A percentile compares a stretch with the other conserved stretches of the same genome.
Conservation (phyloP, 2,797 vertebrate genomes). For the Acrossocheilus fasciatus region DNA sequence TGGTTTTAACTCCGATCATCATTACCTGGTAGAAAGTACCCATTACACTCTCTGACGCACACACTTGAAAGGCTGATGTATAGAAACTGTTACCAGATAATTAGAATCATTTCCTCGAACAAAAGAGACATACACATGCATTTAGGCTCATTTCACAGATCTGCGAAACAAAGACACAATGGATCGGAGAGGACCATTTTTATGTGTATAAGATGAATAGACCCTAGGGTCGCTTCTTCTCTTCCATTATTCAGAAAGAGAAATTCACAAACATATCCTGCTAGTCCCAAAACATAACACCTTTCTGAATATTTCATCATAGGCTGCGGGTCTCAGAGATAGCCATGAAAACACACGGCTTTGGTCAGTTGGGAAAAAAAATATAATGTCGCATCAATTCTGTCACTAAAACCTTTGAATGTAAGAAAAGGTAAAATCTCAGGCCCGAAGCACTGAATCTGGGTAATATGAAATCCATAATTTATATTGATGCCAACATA, state of each 20-base stretch:
- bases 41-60: neutral
- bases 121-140: conserved; percentile 1
- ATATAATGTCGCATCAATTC: conserved; percentile 17
- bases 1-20: conserved; percentile 16
- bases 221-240: conserved; percentile 27
- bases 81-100: conserved; percentile 22
- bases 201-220: conserved; percentile 45
- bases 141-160: conserved; percentile 26
- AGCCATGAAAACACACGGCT: conserved; percentile 10
- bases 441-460: neutral
- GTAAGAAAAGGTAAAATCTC: neutral
- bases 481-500: conserved; percentile 1
- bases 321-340: conserved; percentile 1
- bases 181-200: conserved; percentile 30
- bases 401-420: conserved; percentile 5
- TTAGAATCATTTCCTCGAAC: conserved; percentile 22
- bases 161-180: conserved; percentile 25
- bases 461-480: conserved; percentile 1
- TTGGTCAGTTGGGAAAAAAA: conserved; percentile 2
- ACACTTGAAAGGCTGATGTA: conserved; percentile 14
- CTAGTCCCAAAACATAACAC: conserved; percentile 40
- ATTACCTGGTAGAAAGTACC: conserved; percentile 15
- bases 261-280: conserved; percentile 52
- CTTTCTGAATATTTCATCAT: conserved; percentile 54
- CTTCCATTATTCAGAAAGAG: conserved; percentile 52